Conservation (phyloP, 1,140 invertebrate genomes). For the Sitobion miscanthi region DNA sequence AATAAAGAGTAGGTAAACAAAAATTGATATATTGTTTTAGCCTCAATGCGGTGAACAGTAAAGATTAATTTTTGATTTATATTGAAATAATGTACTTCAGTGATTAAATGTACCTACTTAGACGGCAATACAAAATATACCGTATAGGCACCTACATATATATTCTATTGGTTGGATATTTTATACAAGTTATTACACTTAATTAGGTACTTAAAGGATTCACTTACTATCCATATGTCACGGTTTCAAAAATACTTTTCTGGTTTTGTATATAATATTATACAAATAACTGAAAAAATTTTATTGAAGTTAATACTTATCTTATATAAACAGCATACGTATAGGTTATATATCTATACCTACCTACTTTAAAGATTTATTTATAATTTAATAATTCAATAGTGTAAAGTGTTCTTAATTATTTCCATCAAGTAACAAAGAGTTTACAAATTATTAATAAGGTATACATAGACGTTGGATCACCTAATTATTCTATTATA, state of each 20-base stretch:
- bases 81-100: background rate
- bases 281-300: background rate
- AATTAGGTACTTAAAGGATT: no score
- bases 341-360: background rate
- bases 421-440: background rate
- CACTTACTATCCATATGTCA: background rate
- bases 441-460: background rate
- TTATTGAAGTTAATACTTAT: background rate
- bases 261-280: background rate
- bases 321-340: no score
- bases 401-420: background rate
- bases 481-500: background rate
- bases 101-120: background rate
- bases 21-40: background rate
- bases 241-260: background rate
- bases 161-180: background rate
- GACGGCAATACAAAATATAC: no score
- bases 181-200: background rate
- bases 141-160: no score
- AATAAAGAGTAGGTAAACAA: background rate
- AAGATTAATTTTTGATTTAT: background rate
- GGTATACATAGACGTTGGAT: background rate
- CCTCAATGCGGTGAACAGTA: background rate
- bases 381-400: background rate
- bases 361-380: background rate